Evolutionary conservation across 2,888 invertebrate genomes (phyloP), one percentile per base, ranked within the genome.

Genomic region (Leptinotarsa haldemani): DNA sequence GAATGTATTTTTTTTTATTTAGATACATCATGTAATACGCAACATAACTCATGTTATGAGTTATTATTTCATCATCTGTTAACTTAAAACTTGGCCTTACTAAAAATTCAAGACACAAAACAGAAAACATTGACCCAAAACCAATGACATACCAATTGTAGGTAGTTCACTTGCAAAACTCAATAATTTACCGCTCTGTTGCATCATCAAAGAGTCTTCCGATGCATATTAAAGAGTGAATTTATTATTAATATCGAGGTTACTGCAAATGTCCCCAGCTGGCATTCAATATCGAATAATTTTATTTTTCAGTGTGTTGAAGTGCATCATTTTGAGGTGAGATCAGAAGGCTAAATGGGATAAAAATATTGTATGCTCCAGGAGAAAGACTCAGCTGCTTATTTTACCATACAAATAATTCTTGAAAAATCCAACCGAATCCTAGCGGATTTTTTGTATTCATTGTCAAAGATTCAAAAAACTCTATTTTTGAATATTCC

Each of bases 91-190:
- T 4, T n/a, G 40, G 20, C 68, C 68, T 67, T 58, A 52, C 7
- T 74, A 69, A 69, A 71, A 46, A 74, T 74, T 69, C 74, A 71
- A 71, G 65, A 65, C 74, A 71, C 61, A 73, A 56, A 52, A 71
- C 68, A 66, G 69, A 74, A 74, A 74, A 69, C 74, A 74, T 71
- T 74, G 74, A 74, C 74, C 74, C 48, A 74, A 50, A 69, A 74
- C 69, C 65, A 53, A 74, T 74, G 69, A 71, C 61, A 46, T 69
- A 68, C 65, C 52, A 68, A 68, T 72, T 68, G 64, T 61, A 61
- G 61, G n/a, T 61, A 30, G 40, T 61, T 68, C 48, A 30, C 20
- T 73, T 73, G 69, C 58, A 66, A 70, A 69, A 73, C 61, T 22
- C 7, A 30, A 50, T 48, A 22, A 56, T 52, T 53, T 58, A 56